Percentiles rank a stretch among this genome's conserved stretches.
Evolutionary conservation across 2,888 invertebrate species (phyloP).

Genomic region (Perdita meconis): DNA sequence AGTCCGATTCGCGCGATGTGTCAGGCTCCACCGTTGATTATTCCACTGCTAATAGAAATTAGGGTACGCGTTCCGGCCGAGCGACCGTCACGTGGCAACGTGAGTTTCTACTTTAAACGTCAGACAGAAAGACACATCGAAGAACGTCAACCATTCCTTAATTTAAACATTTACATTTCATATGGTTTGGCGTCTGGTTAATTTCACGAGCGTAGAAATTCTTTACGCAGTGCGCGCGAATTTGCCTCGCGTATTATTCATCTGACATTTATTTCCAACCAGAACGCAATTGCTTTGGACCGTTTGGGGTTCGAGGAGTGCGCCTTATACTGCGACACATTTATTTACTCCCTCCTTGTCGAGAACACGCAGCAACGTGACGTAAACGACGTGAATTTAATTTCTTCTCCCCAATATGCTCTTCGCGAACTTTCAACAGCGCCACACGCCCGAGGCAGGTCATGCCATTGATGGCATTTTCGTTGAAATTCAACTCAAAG

Average conservation of each 20-base stretch:
- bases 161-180: too few relatives aligned
- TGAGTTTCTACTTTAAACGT: conserved; percentile 5
- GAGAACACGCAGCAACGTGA: neutral
- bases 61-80: conserved; percentile 3
- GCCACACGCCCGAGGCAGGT: too few relatives aligned
- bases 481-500: neutral
- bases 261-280: conserved; percentile 12
- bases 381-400: neutral
- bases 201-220: too few relatives aligned
- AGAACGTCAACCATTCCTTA: too few relatives aligned
- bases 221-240: neutral
- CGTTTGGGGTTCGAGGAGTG: neutral
- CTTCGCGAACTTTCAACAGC: too few relatives aligned
- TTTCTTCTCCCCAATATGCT: neutral
- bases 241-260: conserved; percentile 23
- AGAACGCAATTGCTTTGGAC: neutral
- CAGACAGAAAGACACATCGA: too few relatives aligned
- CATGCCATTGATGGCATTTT: neutral
- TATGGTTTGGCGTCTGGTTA: too few relatives aligned
- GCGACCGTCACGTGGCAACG: neutral
- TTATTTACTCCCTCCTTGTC: neutral
- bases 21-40: neutral
- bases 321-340: neutral
- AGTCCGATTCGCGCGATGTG: conserved; percentile 1
- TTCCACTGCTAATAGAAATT: neutral